A percentile compares a stretch with the other conserved stretches of the same genome.
phyloP scores from a whole-genome alignment of 2,888 invertebrate genomes.

The Tyria jacobaeae region DNA sequence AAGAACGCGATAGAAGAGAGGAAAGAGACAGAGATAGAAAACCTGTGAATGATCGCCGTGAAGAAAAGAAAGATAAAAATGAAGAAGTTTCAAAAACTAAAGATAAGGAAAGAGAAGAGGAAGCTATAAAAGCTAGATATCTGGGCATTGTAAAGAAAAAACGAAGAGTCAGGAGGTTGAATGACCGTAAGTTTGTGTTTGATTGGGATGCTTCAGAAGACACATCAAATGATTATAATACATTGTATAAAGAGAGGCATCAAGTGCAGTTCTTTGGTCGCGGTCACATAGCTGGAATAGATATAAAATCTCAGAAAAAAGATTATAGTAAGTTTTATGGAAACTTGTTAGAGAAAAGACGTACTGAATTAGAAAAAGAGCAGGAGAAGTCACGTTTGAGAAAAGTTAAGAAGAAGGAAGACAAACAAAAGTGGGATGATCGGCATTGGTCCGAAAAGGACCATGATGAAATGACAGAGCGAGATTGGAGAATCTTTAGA shows the following conservation, averaged over 20 bases:
- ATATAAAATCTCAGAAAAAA: slow-evolving; percentile 97
- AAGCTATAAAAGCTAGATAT: slow-evolving; percentile 98
- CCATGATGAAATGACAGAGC: slow-evolving; percentile 97
- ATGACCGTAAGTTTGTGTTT: slow-evolving; percentile 99
- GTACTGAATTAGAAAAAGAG: slow-evolving; percentile 98
- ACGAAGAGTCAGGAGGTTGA: slow-evolving; percentile 95
- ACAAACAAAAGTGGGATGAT: slow-evolving; percentile 99
- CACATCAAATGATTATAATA: slow-evolving; percentile 98
- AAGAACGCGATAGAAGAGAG: slow-evolving; percentile 70
- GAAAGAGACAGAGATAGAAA: slow-evolving; percentile 83
- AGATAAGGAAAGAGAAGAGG: slow-evolving; percentile 96
- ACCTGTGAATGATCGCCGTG: slow-evolving; percentile 79
- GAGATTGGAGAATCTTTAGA: slow-evolving; percentile 99
- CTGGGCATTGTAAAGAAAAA: slow-evolving; percentile 97
- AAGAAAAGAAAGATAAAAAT: slow-evolving; percentile 79
- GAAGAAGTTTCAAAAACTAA: slow-evolving; percentile 88
- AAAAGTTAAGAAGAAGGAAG: slow-evolving; percentile 97
- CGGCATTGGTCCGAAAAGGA: slow-evolving; percentile 99
- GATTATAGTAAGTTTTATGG: slow-evolving; percentile 99
- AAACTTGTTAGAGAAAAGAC: slow-evolving; percentile 96
- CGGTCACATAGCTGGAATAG: slow-evolving; percentile 99
- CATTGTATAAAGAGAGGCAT: slow-evolving; percentile 98
- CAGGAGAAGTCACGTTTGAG: slow-evolving; percentile 97
- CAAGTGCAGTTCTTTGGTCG: slow-evolving; percentile 99
- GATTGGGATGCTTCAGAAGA: slow-evolving; percentile 99